A percentile compares a stretch with the other conserved stretches of the same genome.
Evolutionary conservation across 1,140 invertebrate genomes (phyloP).

Genomic region (Diplogasteroides magnus): DNA sequence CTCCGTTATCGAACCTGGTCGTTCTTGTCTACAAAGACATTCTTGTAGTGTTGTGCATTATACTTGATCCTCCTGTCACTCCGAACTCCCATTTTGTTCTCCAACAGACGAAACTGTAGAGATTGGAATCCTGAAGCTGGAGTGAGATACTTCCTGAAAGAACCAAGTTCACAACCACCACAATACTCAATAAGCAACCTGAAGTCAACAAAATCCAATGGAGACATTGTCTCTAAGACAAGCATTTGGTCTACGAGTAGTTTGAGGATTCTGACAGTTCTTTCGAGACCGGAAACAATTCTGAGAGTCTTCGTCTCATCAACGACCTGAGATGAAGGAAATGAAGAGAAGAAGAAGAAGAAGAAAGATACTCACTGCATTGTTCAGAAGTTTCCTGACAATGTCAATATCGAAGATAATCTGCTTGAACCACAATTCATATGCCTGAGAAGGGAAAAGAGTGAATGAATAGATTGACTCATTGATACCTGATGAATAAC

Average conservation of each 20-base stretch:
- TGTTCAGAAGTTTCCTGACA: constrained; percentile 73
- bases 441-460: constrained; percentile 65
- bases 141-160: constrained; percentile 69
- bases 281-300: constrained; percentile 81
- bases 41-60: constrained; percentile 79
- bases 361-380: constrained; percentile 41
- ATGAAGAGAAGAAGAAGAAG: constrained; percentile 12
- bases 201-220: constrained; percentile 93
- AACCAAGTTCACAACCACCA: neutral
- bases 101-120: constrained; percentile 85
- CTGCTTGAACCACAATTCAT: constrained; percentile 99
- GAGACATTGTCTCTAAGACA: constrained; percentile 96
- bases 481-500: constrained; percentile 55
- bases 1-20: constrained; percentile 70
- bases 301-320: constrained; percentile 87
- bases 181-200: constrained; percentile 56
- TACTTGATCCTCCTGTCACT: constrained; percentile 80
- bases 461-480: too few relatives aligned
- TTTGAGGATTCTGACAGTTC: constrained; percentile 89
- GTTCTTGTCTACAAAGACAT: constrained; percentile 72
- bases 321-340: constrained; percentile 60
- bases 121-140: constrained; percentile 96
- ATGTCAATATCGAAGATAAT: constrained; percentile 95
- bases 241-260: constrained; percentile 90
- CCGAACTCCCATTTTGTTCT: constrained; percentile 90